Evolutionary conservation across 1,140 invertebrate species (phyloP).

Genomic region (Aphis craccivora): DNA sequence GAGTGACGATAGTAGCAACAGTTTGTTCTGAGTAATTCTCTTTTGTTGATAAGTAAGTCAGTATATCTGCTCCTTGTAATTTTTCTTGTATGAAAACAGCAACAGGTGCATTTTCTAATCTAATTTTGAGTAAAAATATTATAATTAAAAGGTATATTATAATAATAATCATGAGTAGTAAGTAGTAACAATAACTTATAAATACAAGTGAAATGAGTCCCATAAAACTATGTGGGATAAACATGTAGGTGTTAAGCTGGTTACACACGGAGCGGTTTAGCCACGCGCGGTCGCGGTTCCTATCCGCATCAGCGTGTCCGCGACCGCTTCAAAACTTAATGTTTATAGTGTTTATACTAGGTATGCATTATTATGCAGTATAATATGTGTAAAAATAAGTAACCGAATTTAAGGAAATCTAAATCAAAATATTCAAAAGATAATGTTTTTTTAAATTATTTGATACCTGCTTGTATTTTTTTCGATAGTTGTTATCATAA

Average conservation of each 20-base stretch:
- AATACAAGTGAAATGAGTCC: too few relatives aligned
- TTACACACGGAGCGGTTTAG: too few relatives aligned
- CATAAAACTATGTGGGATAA: too few relatives aligned
- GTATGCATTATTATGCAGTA: too few relatives aligned
- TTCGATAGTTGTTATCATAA: background rate
- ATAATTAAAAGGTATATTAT: background rate
- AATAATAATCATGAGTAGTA: background rate
- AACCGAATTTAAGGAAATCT: too few relatives aligned
- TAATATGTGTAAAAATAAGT: too few relatives aligned
- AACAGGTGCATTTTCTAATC: slow-evolving; percentile 66
- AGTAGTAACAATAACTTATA: background rate
- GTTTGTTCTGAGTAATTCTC: slow-evolving; percentile 91
- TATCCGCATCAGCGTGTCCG: too few relatives aligned
- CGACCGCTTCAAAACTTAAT: too few relatives aligned
- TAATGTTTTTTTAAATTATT: background rate
- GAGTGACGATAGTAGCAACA: slow-evolving; percentile 83
- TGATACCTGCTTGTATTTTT: background rate
- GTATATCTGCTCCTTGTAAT: slow-evolving; percentile 87
- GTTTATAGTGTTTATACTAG: too few relatives aligned
- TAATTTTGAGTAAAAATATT: background rate
- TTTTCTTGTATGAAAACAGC: slow-evolving; percentile 84
- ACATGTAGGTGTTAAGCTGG: too few relatives aligned
- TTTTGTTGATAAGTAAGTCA: slow-evolving; percentile 84
- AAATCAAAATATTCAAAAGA: too few relatives aligned
- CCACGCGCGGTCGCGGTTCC: too few relatives aligned